Evolutionary conservation across 2,797 vertebrate genomes (phyloP).

Genomic region (Chaetophractus vellerosus): DNA sequence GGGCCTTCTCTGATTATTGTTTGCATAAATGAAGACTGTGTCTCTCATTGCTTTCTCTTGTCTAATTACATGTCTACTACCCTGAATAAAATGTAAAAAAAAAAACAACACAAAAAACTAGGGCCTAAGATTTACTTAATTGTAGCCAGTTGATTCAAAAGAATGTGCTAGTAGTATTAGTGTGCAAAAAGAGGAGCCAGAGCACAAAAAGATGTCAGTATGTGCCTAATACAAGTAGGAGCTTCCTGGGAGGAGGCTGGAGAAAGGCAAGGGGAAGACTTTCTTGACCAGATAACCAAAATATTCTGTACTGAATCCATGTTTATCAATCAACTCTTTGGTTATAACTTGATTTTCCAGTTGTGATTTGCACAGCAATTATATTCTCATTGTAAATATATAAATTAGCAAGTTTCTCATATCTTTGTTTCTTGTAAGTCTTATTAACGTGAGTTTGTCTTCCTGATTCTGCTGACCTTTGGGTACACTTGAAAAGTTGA

Average conservation of each 20-base stretch:
- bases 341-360: background rate
- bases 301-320: constrained; percentile 22
- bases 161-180: background rate
- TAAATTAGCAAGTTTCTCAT: background rate
- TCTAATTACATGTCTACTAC: too few species aligned
- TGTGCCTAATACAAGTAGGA: background rate
- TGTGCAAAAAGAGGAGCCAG: background rate
- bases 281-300: constrained; percentile 18
- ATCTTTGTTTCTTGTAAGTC: background rate
- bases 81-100: too few species aligned
- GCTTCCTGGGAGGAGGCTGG: background rate
- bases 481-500: constrained; percentile 1
- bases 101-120: too few species aligned
- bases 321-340: constrained; percentile 34
- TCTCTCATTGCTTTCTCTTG: too few species aligned
- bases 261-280: background rate
- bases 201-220: background rate
- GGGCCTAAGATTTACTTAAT: background rate
- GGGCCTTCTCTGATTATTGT: too few species aligned
- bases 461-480: background rate
- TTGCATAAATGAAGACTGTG: too few species aligned
- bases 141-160: background rate
- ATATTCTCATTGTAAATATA: constrained; percentile 30
- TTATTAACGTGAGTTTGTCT: background rate
- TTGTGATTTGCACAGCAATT: constrained; percentile 23